phyloP scores from a whole-genome alignment of 2,797 vertebrate genomes.

The Chrysocyon brachyurus region DNA sequence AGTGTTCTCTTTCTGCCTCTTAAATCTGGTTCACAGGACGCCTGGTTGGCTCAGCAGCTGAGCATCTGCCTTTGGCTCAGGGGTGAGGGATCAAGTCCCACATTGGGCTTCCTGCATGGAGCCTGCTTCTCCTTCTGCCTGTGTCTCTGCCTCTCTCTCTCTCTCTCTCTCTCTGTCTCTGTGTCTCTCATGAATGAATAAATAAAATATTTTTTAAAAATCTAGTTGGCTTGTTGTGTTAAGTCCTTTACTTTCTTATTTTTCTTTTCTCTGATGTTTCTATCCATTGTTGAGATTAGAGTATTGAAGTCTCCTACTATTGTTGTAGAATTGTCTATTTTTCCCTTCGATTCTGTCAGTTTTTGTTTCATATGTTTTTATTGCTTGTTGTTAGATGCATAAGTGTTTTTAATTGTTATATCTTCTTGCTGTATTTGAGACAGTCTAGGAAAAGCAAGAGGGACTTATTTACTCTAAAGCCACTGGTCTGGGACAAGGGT shows the following conservation, averaged over 20 bases:
- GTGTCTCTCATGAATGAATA: too few relatives aligned
- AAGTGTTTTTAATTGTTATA: background rate
- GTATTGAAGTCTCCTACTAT: background rate
- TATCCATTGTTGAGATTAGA: background rate
- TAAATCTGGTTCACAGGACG: background rate
- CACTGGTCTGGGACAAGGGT: background rate
- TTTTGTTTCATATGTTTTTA: background rate
- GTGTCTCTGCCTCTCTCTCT: too few relatives aligned
- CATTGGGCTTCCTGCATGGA: too few relatives aligned
- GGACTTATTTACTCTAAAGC: background rate
- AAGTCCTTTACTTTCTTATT: background rate
- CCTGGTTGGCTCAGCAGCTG: too few relatives aligned
- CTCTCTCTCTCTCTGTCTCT: too few relatives aligned
- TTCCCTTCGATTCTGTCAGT: background rate
- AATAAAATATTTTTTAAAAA: background rate
- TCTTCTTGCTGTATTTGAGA: background rate
- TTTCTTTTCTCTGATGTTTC: background rate
- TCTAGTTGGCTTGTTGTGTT: background rate
- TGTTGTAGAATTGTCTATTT: background rate
- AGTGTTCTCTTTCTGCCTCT: background rate
- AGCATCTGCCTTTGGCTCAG: too few relatives aligned
- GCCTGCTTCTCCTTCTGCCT: too few relatives aligned
- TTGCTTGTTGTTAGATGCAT: background rate
- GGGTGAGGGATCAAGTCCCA: too few relatives aligned
- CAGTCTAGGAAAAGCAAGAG: background rate